Conservation (phyloP, 1,140 invertebrate species). For the Leptinotarsa texana region DNA sequence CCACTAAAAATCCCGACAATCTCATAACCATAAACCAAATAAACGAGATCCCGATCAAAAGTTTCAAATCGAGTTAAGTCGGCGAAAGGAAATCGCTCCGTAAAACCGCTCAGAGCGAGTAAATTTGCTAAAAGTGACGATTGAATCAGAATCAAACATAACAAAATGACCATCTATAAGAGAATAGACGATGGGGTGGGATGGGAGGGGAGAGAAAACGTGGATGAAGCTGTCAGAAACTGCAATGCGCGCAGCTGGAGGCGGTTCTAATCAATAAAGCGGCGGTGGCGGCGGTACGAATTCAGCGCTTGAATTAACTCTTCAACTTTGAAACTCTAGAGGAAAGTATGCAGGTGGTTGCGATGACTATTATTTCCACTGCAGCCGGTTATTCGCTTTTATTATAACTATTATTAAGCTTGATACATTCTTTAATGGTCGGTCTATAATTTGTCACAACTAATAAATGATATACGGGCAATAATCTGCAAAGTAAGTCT, state of each 20-base stretch:
- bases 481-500: too few relatives aligned
- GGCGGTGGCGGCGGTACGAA: conserved; percentile 31
- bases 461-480: too few relatives aligned
- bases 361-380: background rate
- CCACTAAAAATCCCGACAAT: conserved; percentile 1
- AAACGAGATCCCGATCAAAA: conserved; percentile 13
- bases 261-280: conserved; percentile 44
- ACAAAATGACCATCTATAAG: conserved; percentile 44
- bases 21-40: conserved; percentile 20
- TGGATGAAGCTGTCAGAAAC: conserved; percentile 41
- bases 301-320: conserved; percentile 43
- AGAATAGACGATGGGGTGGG: conserved; percentile 2
- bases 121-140: conserved; percentile 40
- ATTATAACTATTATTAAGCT: too few relatives aligned
- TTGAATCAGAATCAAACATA: conserved; percentile 42
- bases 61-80: conserved; percentile 14
- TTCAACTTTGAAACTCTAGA: conserved; percentile 21
- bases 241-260: conserved; percentile 42
- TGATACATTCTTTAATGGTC: too few relatives aligned
- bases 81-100: conserved; percentile 17
- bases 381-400: background rate
- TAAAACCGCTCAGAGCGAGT: conserved; percentile 26
- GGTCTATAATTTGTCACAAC: too few relatives aligned
- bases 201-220: conserved; percentile 16
- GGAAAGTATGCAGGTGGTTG: conserved; percentile 2